A percentile compares a stretch with the other conserved stretches of the same genome.
phyloP scores from a whole-genome alignment of 1,140 invertebrate species.

The Pristionchus pacificus region DNA sequence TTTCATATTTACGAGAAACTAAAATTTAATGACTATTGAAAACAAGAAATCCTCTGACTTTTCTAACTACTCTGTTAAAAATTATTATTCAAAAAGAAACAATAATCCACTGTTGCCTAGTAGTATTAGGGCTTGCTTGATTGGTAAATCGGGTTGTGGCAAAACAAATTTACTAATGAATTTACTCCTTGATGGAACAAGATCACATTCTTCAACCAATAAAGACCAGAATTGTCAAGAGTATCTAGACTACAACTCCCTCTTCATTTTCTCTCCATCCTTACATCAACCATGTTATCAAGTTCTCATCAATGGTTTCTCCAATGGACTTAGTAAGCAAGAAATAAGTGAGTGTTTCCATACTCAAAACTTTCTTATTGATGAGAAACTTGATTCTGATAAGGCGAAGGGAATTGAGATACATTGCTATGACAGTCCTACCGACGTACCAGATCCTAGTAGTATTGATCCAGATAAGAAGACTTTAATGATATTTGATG shows the following conservation, averaged over 20 bases:
- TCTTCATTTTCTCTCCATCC: constrained; percentile 37
- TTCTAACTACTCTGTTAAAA: constrained; percentile 16
- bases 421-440: constrained; percentile 35
- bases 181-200: constrained; percentile 31
- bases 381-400: constrained; percentile 17
- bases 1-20: too few relatives aligned
- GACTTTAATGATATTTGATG: too few relatives aligned
- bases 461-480: too few relatives aligned
- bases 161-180: constrained; percentile 32
- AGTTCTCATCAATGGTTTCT: constrained; percentile 38
- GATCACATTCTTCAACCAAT: too few relatives aligned
- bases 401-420: constrained; percentile 26
- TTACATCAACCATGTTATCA: constrained; percentile 38
- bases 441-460: too few relatives aligned
- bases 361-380: constrained; percentile 37
- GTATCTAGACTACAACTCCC: constrained; percentile 39
- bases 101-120: constrained; percentile 22
- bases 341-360: constrained; percentile 37
- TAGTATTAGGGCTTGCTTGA: constrained; percentile 25
- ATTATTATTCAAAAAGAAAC: constrained; percentile 28
- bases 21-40: too few relatives aligned
- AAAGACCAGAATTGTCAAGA: constrained; percentile 16
- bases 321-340: constrained; percentile 33
- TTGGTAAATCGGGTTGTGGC: constrained; percentile 28
- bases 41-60: too few relatives aligned